A percentile compares a stretch with the other conserved stretches of the same genome.
Evolutionary conservation across 2,113 vertebrate species (phyloP).

Genomic region (Galemys pyrenaicus): DNA sequence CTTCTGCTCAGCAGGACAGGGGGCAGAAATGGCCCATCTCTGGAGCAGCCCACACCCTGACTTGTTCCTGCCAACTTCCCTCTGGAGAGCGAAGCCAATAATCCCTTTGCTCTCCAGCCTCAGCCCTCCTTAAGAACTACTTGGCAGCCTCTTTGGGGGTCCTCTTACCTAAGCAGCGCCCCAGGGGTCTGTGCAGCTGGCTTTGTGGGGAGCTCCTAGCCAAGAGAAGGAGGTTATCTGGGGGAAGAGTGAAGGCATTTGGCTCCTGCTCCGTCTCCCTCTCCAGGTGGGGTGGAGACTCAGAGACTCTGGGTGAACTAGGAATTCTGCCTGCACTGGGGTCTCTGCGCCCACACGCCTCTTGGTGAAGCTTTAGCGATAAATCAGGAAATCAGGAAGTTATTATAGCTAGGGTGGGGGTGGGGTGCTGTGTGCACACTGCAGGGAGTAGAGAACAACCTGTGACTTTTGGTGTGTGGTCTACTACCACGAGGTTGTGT

Average conservation of each 20-base stretch:
- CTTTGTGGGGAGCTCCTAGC: background rate
- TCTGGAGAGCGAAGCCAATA: slow-evolving; percentile 75
- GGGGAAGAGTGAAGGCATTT: background rate
- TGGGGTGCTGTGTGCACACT: background rate
- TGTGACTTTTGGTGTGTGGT: background rate
- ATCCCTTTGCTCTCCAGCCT: slow-evolving; percentile 66
- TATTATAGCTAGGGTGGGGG: background rate
- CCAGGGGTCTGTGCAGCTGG: background rate
- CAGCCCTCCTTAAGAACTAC: slow-evolving; percentile 74
- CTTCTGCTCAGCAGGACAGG: slow-evolving; percentile 67
- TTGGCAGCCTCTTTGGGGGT: slow-evolving; percentile 76
- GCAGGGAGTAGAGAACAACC: background rate
- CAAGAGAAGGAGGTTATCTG: background rate
- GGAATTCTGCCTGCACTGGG: background rate
- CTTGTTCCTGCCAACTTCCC: slow-evolving; percentile 78
- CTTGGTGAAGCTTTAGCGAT: background rate
- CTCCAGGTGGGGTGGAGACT: background rate
- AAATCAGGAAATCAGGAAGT: too few species aligned
- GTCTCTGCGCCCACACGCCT: background rate
- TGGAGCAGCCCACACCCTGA: slow-evolving; percentile 72
- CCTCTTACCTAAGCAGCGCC: slow-evolving; percentile 67
- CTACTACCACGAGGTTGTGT: background rate
- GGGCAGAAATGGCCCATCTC: slow-evolving; percentile 56
- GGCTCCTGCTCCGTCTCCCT: background rate
- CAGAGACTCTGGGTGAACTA: background rate